Conservation (phyloP, 2,888 invertebrate species). For the Branchinecta sandiegonensis region DNA sequence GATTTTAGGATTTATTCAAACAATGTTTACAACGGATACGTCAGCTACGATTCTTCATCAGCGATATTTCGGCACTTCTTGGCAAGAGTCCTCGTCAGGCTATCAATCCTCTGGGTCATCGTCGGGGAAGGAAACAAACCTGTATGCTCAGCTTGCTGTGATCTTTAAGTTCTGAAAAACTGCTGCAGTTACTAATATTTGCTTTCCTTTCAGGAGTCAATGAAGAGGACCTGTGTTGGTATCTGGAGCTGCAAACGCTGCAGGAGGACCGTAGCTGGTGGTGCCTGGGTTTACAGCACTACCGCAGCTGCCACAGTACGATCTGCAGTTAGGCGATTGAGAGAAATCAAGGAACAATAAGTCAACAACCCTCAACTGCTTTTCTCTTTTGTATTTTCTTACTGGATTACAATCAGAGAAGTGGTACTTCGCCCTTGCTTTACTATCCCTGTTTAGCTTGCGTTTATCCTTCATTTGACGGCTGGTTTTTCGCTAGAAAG, state of each 20-base stretch:
- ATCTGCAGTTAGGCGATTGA: conserved; percentile 89
- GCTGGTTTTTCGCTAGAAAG: too few relatives aligned
- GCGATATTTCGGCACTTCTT: too few relatives aligned
- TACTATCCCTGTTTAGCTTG: neutral
- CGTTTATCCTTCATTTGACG: too few relatives aligned
- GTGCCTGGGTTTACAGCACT: conserved; percentile 97
- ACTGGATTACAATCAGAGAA: neutral
- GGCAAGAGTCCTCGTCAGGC: too few relatives aligned
- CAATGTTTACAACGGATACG: too few relatives aligned
- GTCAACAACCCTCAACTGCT: conserved; percentile 26
- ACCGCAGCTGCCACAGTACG: conserved; percentile 95
- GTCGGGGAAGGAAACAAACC: too few relatives aligned
- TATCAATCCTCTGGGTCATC: too few relatives aligned
- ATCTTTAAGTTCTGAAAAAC: conserved; percentile 15
- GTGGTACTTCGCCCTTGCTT: neutral
- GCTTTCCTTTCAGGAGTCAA: conserved; percentile 62
- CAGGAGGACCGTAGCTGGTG: conserved; percentile 89
- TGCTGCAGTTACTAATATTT: conserved; percentile 18
- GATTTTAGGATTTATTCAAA: too few relatives aligned
- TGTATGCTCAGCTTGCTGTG: neutral
- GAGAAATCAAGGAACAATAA: conserved; percentile 70
- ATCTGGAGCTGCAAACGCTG: conserved; percentile 98
- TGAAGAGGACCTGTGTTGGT: conserved; percentile 94
- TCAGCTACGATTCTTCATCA: too few relatives aligned
- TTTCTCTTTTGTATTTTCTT: neutral